Base-by-base conservation (phyloP, 2,888 invertebrate genomes). In the Drosophila peninsularis region DNA sequence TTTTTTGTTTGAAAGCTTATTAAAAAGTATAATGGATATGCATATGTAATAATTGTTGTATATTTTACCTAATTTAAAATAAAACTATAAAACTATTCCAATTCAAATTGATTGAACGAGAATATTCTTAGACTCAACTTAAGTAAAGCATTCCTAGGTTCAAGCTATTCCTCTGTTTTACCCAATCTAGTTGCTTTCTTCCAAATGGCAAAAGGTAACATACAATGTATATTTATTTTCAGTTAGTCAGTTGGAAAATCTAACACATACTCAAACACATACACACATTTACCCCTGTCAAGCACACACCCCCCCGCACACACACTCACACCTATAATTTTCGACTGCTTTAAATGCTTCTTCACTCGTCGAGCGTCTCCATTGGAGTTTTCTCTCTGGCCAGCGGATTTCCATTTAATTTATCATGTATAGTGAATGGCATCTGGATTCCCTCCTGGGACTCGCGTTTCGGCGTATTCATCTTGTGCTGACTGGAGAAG, bases 381-480 rank as follows among this genome's bases (percentile, higher is more conserved):
- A 80, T 73, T n/a, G 62, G 66, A 21, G 73, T 66, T 45, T 71
- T 71, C 24, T 63, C 64, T 1, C 11, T 41, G 9, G 36, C 10
- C 14, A 64, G 50, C 5, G 68, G 67, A 41, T 66, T 76, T 17
- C 61, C 52, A 45, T 47, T 65, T 9, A 44, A 10, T 5, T 62
- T 52, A 11, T 82, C 88, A 0, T 75, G 66, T 14, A 80, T 73
- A 5, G 70, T 69, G 42, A 90, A 90, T 5, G 88, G 82, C 39
- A 74, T 75, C 17, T 78, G 76, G 1, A 84, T 34, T 9, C 78
- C 83, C 21, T 81, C 77, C 60, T 90, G 91, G 2, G 92, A 92
- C 68, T 92, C 92, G 17, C 92, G 82, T 66, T 91, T 92, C 0
- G 92, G 92, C 1, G 90, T 91, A 1, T 66, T 71, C 27, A 82